These are phyloP conservation scores for Lordiphosa collinella DNA, from an alignment of 1,140 invertebrate species.

Conservation along the genomic window DNA sequence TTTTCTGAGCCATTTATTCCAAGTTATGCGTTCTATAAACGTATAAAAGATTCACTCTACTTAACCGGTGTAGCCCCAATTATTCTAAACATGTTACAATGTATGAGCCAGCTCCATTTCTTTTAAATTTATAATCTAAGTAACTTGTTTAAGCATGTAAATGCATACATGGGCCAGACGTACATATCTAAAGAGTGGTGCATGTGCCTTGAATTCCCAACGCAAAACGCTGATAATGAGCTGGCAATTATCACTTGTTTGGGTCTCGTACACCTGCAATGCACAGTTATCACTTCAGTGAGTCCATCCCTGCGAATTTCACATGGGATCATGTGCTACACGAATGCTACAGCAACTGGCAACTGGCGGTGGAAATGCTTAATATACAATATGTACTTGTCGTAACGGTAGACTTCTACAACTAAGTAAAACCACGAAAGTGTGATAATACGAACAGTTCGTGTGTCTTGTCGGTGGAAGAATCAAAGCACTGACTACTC, in stretches of 20 bases:
- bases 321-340: constrained; percentile 40
- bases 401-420: constrained; percentile 48
- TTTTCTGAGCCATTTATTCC: too few species aligned
- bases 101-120: constrained; percentile 5
- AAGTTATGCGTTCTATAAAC: too few species aligned
- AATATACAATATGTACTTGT: constrained; percentile 30
- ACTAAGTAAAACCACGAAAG: constrained; percentile 21
- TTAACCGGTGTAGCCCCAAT: too few species aligned
- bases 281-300: constrained; percentile 49
- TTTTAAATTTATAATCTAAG: constrained; percentile 12
- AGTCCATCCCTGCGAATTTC: constrained; percentile 30
- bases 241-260: constrained; percentile 65
- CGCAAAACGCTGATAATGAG: constrained; percentile 69
- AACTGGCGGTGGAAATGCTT: constrained; percentile 27
- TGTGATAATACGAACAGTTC: constrained; percentile 36
- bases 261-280: constrained; percentile 40
- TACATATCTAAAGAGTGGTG: constrained; percentile 33
- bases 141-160: constrained; percentile 22
- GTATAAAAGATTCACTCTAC: too few species aligned
- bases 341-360: constrained; percentile 16
- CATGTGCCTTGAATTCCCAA: constrained; percentile 35
- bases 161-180: constrained; percentile 9
- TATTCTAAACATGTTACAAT: too few species aligned
- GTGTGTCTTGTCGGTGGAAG: constrained; percentile 50
- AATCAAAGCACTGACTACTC: constrained; percentile 22